Evolutionary conservation across 92 coral and sea anemone species (phyloP).

Genomic region (Isaurus tuberculatus): DNA sequence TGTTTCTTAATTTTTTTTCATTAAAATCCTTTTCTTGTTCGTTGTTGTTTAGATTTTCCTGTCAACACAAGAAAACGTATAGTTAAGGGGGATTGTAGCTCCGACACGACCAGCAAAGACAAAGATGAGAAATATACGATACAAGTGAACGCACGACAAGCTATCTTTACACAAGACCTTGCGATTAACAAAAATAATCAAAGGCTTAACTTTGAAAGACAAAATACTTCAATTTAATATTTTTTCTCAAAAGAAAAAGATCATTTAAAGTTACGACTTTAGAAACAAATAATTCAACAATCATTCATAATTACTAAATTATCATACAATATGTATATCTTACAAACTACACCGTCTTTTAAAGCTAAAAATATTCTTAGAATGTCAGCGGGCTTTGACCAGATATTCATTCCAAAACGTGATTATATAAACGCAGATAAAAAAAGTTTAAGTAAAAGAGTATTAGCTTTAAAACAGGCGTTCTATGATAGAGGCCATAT

Average conservation of each 20-base stretch:
- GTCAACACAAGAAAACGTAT: background rate
- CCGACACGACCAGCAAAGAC: background rate
- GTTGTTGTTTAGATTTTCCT: background rate
- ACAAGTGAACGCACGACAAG: background rate
- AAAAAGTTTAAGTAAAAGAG: too few species aligned
- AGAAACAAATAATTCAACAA: background rate
- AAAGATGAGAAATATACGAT: background rate
- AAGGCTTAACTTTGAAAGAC: slow-evolving; percentile 28
- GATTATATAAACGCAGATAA: too few species aligned
- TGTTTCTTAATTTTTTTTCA: background rate
- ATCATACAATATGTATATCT: slow-evolving; percentile 9
- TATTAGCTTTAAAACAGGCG: too few species aligned
- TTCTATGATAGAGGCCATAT: too few species aligned
- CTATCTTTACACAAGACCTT: background rate
- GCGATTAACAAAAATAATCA: background rate
- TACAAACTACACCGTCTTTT: background rate
- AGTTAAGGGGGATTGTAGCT: background rate
- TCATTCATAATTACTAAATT: slow-evolving; percentile 1
- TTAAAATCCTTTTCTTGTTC: background rate
- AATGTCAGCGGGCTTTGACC: too few species aligned
- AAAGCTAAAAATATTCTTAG: too few species aligned
- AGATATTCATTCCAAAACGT: too few species aligned
- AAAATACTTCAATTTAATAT: background rate
- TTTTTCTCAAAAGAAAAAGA: slow-evolving; percentile 18
- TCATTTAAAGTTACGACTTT: background rate